Evolutionary conservation across 2,797 vertebrate genomes (phyloP), one percentile per base, ranked within the genome.

Genomic region (Micrastur ruficollis): DNA sequence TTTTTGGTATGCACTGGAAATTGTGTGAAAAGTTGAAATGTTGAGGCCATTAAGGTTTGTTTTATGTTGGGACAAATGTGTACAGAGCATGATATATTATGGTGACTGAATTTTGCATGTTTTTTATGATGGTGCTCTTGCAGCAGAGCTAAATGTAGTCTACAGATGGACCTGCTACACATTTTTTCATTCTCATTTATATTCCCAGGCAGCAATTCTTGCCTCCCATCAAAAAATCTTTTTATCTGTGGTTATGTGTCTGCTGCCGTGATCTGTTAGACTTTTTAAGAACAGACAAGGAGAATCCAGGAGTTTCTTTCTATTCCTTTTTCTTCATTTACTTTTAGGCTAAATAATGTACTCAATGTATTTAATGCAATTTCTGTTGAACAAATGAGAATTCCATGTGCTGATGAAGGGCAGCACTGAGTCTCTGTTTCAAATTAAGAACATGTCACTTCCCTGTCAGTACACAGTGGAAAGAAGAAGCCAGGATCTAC

Each of bases 371-470:
- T 90, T 84, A 89, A 56, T 52, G 71, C 72, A 86, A 21, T 87
- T 95, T 76, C 70, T 92, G 13, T 93, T 97, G 94, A 89, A 18
- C 76, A 89, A 91, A 97, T 95, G 96, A 93, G 95, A 97, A 95
- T 96, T 96, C 96, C 95, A 90, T 91, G 79, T 96, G 91, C 74
- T 94, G 93, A 85, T 88, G 89, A 94, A 96, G 95, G 93, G 91
- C 90, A 94, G 95, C 78, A 34, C 79, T 29, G 56, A 59, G 67
- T 59, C 78, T 95, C 94, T 97, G 88, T 96, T 97, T 96, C 81
- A 92, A 91, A 95, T 97, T 96, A 95, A 90, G 85, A 90, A 94
- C 85, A 82, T 86, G 83, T 93, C 87, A 79, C 75, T 95, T 95
- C 88, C 68, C 90, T 95, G 80, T 96, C 95, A 88, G 72, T 62